Percentiles rank a stretch among this genome's conserved stretches.
These are phyloP conservation scores for Oscheius onirici DNA, from an alignment of 2,888 invertebrate species.

Conservation along the genomic window DNA sequence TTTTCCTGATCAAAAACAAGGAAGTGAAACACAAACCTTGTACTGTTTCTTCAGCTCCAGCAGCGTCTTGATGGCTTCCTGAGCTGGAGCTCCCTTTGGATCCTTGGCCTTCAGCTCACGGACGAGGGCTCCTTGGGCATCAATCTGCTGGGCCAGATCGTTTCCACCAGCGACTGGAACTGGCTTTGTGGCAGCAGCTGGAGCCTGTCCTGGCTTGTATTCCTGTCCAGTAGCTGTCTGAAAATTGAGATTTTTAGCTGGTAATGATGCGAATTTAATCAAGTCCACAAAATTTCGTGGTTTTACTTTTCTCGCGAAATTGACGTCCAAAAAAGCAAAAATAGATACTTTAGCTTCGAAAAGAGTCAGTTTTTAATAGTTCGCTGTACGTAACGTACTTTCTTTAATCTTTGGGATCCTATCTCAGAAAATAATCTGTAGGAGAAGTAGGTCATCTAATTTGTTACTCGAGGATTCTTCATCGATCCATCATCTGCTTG, in stretches of 20 bases:
- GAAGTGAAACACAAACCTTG: slow-evolving; percentile 77
- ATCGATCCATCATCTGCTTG: no score
- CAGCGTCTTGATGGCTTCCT: slow-evolving; percentile 77
- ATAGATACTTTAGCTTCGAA: no score
- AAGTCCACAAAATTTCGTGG: no score
- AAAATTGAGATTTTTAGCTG: not conserved
- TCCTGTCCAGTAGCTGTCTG: slow-evolving; percentile 77
- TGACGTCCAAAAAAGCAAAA: not conserved
- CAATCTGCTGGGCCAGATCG: slow-evolving; percentile 48
- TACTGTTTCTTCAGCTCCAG: slow-evolving; percentile 82
- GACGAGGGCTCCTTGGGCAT: slow-evolving; percentile 40
- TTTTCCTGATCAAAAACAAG: no score
- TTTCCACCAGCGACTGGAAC: slow-evolving; percentile 8
- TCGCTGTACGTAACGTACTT: no score
- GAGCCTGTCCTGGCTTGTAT: slow-evolving; percentile 54
- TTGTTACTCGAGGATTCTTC: no score
- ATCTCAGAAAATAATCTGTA: no score
- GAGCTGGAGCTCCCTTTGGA: slow-evolving; percentile 35
- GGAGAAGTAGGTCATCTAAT: no score
- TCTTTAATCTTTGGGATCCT: no score
- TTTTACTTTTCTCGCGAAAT: no score
- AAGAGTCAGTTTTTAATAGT: no score
- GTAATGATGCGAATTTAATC: no score
- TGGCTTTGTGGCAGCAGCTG: slow-evolving; percentile 44
- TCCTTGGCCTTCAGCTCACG: slow-evolving; percentile 60